Conservation (phyloP, 1,140 invertebrate species). For the Lerema accius region DNA sequence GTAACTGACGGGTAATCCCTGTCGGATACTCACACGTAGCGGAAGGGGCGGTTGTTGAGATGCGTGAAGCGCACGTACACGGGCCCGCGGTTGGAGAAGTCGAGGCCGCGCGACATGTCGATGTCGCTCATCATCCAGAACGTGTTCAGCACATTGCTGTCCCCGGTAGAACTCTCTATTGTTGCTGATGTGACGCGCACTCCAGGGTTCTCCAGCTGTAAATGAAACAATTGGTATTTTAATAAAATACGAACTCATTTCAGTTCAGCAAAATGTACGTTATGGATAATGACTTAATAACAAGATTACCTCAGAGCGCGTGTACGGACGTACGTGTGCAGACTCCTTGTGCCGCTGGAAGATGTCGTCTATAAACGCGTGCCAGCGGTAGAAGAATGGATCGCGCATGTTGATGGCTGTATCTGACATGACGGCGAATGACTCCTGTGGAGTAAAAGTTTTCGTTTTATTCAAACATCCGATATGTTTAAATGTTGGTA, state of each 20-base stretch:
- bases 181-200: conserved; percentile 59
- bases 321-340: conserved; percentile 84
- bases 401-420: conserved; percentile 87
- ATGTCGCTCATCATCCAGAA: conserved; percentile 86
- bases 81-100: conserved; percentile 83
- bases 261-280: no score
- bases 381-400: conserved; percentile 88
- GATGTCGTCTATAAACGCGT: conserved; percentile 85
- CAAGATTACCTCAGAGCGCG: conserved; percentile 77
- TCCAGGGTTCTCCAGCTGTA: conserved; percentile 70
- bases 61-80: conserved; percentile 85
- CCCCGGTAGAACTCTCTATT: conserved; percentile 58
- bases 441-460: conserved; percentile 84
- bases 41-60: conserved; percentile 85
- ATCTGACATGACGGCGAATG: conserved; percentile 86
- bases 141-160: conserved; percentile 78
- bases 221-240: conserved; percentile 5
- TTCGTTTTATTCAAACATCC: no score
- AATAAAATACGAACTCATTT: not conserved
- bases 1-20: no score
- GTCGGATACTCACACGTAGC: conserved; percentile 77
- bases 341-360: conserved; percentile 86
- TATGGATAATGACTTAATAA: no score
- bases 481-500: no score
- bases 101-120: conserved; percentile 84